phyloP scores from a whole-genome alignment of 2,888 invertebrate species.

The Andrena dorsata region DNA sequence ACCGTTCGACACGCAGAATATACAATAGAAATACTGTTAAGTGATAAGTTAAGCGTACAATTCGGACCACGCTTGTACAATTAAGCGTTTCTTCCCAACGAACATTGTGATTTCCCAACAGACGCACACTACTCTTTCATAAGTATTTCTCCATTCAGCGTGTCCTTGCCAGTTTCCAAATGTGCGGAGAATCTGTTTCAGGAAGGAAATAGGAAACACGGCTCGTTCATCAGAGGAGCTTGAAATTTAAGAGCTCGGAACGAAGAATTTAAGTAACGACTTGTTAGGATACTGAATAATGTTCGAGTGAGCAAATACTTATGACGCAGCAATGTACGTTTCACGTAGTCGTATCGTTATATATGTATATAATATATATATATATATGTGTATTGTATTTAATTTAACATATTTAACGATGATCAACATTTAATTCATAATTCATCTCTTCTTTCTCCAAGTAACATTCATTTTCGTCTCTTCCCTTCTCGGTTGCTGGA shows the following conservation, averaged over 20 bases:
- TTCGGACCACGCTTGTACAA: constrained; percentile 72
- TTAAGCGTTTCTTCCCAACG: constrained; percentile 65
- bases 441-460: constrained; percentile 25
- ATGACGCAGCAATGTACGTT: constrained; percentile 25
- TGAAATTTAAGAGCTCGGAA: no score
- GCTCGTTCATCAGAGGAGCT: not conserved
- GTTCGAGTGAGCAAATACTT: no score
- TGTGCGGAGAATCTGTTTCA: no score
- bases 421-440: constrained; percentile 64
- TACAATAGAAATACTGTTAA: constrained; percentile 76
- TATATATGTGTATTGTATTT: constrained; percentile 52
- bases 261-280: no score
- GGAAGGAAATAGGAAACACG: no score
- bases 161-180: no score
- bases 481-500: constrained; percentile 17
- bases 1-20: constrained; percentile 51
- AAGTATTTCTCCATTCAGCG: no score
- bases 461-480: constrained; percentile 18
- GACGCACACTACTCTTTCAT: not conserved
- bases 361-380: constrained; percentile 40
- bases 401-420: constrained; percentile 53
- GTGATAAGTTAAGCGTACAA: constrained; percentile 78
- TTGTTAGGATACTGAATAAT: no score
- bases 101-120: constrained; percentile 39
- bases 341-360: constrained; percentile 40